Percentiles rank a stretch among this genome's conserved stretches.
Evolutionary conservation across 2,888 invertebrate genomes (phyloP).

Genomic region (Pristionchus entomophagus): DNA sequence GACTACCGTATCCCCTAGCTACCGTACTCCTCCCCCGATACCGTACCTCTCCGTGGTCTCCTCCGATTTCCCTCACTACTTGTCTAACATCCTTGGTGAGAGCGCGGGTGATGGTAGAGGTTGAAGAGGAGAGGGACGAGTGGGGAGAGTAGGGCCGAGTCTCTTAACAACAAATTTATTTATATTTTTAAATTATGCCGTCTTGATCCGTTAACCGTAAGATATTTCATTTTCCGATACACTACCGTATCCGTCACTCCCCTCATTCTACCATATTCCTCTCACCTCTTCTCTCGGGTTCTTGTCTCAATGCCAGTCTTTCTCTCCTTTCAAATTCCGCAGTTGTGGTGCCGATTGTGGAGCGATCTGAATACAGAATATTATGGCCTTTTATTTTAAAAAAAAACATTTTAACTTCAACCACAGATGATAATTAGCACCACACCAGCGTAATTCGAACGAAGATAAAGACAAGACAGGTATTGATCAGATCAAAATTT

Average conservation of each 20-base stretch:
- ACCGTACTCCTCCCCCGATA: neutral
- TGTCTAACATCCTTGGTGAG: neutral
- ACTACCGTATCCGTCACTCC: too few species aligned
- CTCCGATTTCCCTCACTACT: neutral
- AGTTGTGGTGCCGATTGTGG: neutral
- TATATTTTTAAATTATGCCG: too few species aligned
- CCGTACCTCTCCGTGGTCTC: neutral
- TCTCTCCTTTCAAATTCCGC: neutral
- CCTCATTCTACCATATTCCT: neutral
- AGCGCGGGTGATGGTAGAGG: neutral
- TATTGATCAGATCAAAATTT: too few species aligned
- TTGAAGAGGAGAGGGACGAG: neutral
- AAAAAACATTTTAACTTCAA: too few species aligned
- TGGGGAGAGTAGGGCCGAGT: neutral
- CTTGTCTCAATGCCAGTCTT: neutral
- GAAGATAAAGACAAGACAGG: too few species aligned
- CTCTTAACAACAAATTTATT: too few species aligned
- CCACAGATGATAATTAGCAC: too few species aligned
- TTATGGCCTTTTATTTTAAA: too few species aligned
- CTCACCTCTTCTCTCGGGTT: constrained; percentile 3
- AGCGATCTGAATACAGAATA: neutral
- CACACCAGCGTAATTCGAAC: too few species aligned
- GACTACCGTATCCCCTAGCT: neutral
- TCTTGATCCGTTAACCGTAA: too few species aligned
- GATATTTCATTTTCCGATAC: too few species aligned